A percentile compares a stretch with the other conserved stretches of the same genome.
Conservation (phyloP, 1,140 invertebrate genomes). For the Lasaia peninsularis region DNA sequence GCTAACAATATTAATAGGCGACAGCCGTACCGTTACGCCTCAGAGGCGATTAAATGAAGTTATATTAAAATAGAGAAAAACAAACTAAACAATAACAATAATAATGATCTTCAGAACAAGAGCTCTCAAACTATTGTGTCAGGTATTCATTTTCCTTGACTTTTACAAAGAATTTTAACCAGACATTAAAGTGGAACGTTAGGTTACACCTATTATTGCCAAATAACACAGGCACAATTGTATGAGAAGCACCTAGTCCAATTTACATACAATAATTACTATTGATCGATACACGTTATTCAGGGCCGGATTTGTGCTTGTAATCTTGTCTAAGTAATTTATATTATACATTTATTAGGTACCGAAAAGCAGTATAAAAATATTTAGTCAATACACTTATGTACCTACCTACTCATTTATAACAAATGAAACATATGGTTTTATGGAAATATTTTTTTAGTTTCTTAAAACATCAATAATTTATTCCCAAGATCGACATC, state of each 20-base stretch:
- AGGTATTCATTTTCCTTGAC: slow-evolving; percentile 31
- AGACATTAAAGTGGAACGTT: slow-evolving; percentile 22
- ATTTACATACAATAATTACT: slow-evolving; percentile 22
- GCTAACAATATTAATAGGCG: too few species aligned
- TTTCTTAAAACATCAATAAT: too few species aligned
- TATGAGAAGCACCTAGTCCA: slow-evolving; percentile 16
- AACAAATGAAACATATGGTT: too few species aligned
- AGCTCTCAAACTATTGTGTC: slow-evolving; percentile 14
- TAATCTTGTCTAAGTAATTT: slow-evolving; percentile 1
- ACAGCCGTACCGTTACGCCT: too few species aligned
- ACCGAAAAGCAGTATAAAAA: neutral
- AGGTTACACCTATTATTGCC: slow-evolving; percentile 27
- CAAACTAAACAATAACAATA: neutral
- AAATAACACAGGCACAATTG: slow-evolving; percentile 23
- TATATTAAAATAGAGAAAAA: too few species aligned
- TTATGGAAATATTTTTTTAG: too few species aligned
- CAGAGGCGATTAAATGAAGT: too few species aligned
- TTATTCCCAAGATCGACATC: too few species aligned
- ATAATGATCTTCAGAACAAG: neutral
- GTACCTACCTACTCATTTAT: too few species aligned
- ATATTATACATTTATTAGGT: neutral
- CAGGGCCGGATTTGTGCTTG: slow-evolving; percentile 5
- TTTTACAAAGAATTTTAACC: slow-evolving; percentile 24
- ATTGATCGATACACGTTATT: slow-evolving; percentile 17
- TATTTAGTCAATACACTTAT: too few species aligned